Percentiles rank a stretch among this genome's conserved stretches.
phyloP scores from a whole-genome alignment of 2,888 invertebrate species.

The Scaptomyza polygonia region DNA sequence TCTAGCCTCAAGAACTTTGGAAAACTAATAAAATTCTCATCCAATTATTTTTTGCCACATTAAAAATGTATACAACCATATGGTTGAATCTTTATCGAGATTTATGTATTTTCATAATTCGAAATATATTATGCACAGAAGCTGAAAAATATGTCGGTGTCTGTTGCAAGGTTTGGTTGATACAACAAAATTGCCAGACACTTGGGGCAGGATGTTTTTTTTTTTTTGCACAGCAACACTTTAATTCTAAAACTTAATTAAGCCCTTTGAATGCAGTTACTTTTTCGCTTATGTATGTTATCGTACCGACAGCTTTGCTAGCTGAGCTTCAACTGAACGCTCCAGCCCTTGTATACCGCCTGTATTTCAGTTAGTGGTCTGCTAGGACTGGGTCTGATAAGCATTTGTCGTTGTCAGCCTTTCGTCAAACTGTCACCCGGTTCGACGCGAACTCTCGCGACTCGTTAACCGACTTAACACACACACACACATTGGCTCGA shows the following conservation, averaged over 20 bases:
- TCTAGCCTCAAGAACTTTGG: too few species aligned
- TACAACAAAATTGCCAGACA: neutral
- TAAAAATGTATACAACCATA: neutral
- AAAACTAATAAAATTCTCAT: neutral
- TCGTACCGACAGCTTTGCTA: slow-evolving; percentile 69
- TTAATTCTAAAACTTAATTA: slow-evolving; percentile 50
- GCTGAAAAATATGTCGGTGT: neutral
- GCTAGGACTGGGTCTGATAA: slow-evolving; percentile 36
- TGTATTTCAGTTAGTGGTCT: slow-evolving; percentile 26
- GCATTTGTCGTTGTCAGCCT: slow-evolving; percentile 40
- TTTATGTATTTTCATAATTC: neutral
- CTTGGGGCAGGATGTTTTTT: slow-evolving; percentile 5
- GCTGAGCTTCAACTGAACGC: slow-evolving; percentile 66
- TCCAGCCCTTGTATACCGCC: slow-evolving; percentile 32
- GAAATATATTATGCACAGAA: slow-evolving; percentile 8
- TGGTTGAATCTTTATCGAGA: slow-evolving; percentile 2
- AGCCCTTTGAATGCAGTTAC: slow-evolving; percentile 29
- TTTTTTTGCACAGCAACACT: slow-evolving; percentile 21
- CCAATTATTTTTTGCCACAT: too few species aligned
- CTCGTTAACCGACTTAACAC: slow-evolving; percentile 16
- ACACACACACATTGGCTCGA: slow-evolving; percentile 34
- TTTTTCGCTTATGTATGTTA: slow-evolving; percentile 15
- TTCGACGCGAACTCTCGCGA: slow-evolving; percentile 29
- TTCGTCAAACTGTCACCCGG: slow-evolving; percentile 56
- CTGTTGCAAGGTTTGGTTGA: neutral